Percentiles rank a stretch among this genome's conserved stretches.
phyloP scores from a whole-genome alignment of 2,113 vertebrate genomes.

The Engystomops pustulosus region DNA sequence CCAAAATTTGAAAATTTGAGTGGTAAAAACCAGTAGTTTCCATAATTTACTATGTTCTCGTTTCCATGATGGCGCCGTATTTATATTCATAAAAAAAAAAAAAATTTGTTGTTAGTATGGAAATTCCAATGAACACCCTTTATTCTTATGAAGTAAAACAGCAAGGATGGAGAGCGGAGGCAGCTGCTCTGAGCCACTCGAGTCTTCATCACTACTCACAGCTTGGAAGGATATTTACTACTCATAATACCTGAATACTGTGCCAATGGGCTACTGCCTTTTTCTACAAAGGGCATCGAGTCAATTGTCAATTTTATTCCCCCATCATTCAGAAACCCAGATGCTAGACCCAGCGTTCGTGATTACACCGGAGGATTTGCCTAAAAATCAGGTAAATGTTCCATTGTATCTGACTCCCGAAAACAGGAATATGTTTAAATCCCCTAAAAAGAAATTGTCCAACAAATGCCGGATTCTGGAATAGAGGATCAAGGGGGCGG shows the following conservation, averaged over 20 bases:
- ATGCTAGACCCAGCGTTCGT: slow-evolving; percentile 41
- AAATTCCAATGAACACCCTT: slow-evolving; percentile 70
- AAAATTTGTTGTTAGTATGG: slow-evolving; percentile 66
- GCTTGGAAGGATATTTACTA: slow-evolving; percentile 46
- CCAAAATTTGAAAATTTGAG: slow-evolving; percentile 77
- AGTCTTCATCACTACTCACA: slow-evolving; percentile 39
- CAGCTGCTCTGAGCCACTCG: slow-evolving; percentile 10
- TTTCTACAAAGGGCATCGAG: slow-evolving; percentile 23
- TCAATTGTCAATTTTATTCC: slow-evolving; percentile 31
- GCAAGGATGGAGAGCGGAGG: slow-evolving; percentile 38
- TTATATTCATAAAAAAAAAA: slow-evolving; percentile 45
- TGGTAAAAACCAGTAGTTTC: slow-evolving; percentile 75
- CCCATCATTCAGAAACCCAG: slow-evolving; percentile 17
- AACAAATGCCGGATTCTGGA: slow-evolving; percentile 80
- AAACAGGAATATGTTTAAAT: slow-evolving; percentile 21
- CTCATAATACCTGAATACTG: slow-evolving; percentile 49
- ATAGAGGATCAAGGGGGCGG: slow-evolving; percentile 73
- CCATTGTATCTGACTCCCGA: slow-evolving; percentile 35
- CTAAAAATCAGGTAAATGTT: slow-evolving; percentile 41
- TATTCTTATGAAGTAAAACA: slow-evolving; percentile 65
- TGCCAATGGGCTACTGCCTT: slow-evolving; percentile 16
- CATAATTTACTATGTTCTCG: slow-evolving; percentile 61
- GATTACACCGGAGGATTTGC: slow-evolving; percentile 24
- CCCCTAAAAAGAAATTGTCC: slow-evolving; percentile 75
- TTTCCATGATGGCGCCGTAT: slow-evolving; percentile 68